phyloP scores from a whole-genome alignment of 2,888 invertebrate species.

The Dermolepida albohirtum region DNA sequence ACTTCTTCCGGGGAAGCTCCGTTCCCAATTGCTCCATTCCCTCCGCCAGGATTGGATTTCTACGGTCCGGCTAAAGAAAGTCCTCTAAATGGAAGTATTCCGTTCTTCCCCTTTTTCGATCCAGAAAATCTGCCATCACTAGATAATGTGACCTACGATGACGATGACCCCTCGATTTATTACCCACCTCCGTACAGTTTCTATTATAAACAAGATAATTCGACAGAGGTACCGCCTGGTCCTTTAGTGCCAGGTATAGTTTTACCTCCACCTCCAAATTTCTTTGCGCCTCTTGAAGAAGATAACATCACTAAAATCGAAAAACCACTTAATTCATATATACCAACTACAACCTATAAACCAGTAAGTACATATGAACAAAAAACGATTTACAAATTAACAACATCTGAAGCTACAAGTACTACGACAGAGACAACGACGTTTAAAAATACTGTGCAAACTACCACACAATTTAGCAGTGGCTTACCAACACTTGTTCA shows the following conservation, averaged over 20 bases:
- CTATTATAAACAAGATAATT: slow-evolving; percentile 82
- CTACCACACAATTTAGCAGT: slow-evolving; percentile 31
- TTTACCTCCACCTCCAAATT: slow-evolving; percentile 88
- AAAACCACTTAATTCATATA: slow-evolving; percentile 55
- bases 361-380: slow-evolving; percentile 59
- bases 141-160: slow-evolving; percentile 75
- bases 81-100: slow-evolving; percentile 62
- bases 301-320: slow-evolving; percentile 50
- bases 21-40: slow-evolving; percentile 73
- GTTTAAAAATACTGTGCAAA: slow-evolving; percentile 36
- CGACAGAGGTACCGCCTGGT: slow-evolving; percentile 80
- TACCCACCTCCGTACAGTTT: slow-evolving; percentile 93
- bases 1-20: slow-evolving; percentile 75
- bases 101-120: slow-evolving; percentile 65
- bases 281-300: slow-evolving; percentile 80
- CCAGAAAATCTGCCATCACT: slow-evolving; percentile 71
- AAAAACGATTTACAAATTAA: slow-evolving; percentile 58
- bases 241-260: slow-evolving; percentile 91
- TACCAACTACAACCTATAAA: slow-evolving; percentile 56
- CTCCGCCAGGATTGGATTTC: slow-evolving; percentile 71
- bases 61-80: slow-evolving; percentile 50
- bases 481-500: slow-evolving; percentile 21
- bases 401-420: slow-evolving; percentile 60
- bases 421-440: slow-evolving; percentile 52
- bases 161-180: slow-evolving; percentile 91